Evolutionary conservation across 2,797 vertebrate genomes (phyloP), one percentile per base, ranked within the genome.

Genomic region (Peromyscus attwateri): DNA sequence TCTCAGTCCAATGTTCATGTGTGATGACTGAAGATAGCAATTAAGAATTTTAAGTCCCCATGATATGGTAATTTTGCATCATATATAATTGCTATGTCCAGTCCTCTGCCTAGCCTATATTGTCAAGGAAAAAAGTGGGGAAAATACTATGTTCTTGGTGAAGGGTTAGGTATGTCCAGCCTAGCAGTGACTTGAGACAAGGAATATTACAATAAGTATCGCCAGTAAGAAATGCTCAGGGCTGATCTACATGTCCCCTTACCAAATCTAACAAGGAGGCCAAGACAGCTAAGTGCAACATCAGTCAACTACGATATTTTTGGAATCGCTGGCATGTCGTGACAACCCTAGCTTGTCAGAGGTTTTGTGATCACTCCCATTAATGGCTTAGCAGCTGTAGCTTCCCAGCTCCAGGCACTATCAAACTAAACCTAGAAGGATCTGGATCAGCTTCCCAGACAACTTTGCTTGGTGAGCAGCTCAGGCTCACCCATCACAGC

Each of bases 1-100:
- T 66, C 27, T 40, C 17, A 52, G 3, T 25, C 34, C 52, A 71
- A 6, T 60, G 34, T 93, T 87, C 64, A 79, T 34, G 14, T 75
- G 25, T 89, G 79, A 29, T 80, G 49, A 83, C 25, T 77, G 87
- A 95, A 52, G 37, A 95, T 91, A 71, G 89, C 94, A 95, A 83
- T 10, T 79, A 93, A 83, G 40, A 64, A 46, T 68, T 80, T 11
- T 76, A 64, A 81, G 87, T 94, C 31, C n/a, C 64, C 43, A 0
- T 70, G 31, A 11, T 83, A 43, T 29, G 82, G 0, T 83, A 87
- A 91, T 75, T 95, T 93, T 55, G 23, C 3, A 27, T 73, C 6
- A 37, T 40, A 88, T 40, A 2, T 75, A 46, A 71, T 66, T 94
- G 37, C 64, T 49, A 13, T 77, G 4, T 84, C 9, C 21, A 25